Percentiles rank a stretch among this genome's conserved stretches.
These are phyloP conservation scores for Phodopus roborovskii DNA, from an alignment of 2,113 vertebrate species.

Conservation along the genomic window DNA sequence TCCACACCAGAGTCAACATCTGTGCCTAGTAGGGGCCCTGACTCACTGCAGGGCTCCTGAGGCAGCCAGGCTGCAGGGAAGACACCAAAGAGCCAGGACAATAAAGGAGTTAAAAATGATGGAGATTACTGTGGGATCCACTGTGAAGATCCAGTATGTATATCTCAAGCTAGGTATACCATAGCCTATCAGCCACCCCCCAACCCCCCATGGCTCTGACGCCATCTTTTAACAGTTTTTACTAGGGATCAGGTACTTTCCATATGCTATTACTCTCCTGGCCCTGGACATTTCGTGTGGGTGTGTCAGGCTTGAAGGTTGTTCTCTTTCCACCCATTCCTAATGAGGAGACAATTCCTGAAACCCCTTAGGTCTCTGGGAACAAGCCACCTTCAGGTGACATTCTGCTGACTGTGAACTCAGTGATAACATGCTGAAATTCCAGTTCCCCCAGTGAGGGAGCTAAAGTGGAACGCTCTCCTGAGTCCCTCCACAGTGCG, in stretches of 20 bases:
- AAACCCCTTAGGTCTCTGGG: background rate
- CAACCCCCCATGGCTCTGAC: accelerated
- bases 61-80: background rate
- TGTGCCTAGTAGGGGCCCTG: background rate
- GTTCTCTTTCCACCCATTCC: background rate
- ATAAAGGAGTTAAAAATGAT: background rate
- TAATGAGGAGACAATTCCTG: background rate
- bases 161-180: no score
- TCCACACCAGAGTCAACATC: background rate
- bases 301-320: background rate
- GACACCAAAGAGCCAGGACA: background rate
- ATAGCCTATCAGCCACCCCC: background rate
- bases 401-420: background rate
- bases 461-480: background rate
- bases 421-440: background rate
- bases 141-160: background rate
- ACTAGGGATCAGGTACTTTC: background rate
- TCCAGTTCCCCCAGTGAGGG: background rate
- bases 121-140: background rate
- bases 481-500: background rate
- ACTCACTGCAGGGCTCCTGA: background rate
- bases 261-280: background rate
- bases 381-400: background rate
- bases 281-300: background rate
- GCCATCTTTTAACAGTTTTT: background rate